A percentile compares a stretch with the other conserved stretches of the same genome.
phyloP scores from a whole-genome alignment of 2,113 vertebrate genomes.

The Chroicocephalus ridibundus region DNA sequence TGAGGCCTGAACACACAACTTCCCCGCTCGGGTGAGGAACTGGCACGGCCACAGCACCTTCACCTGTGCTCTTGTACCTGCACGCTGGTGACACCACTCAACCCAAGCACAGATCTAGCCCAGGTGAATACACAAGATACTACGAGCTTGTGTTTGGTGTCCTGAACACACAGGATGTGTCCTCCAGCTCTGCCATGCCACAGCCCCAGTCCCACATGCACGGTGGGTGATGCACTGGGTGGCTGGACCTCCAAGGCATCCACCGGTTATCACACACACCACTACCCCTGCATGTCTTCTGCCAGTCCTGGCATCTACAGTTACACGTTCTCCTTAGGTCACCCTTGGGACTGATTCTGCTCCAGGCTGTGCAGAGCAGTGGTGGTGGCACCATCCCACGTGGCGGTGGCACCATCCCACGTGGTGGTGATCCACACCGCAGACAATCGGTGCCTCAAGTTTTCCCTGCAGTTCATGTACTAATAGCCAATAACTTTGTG shows the following conservation, averaged over 20 bases:
- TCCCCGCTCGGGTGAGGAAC: not conserved
- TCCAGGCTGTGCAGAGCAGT: accelerated
- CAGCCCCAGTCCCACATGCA: not conserved
- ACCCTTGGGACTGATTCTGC: not conserved
- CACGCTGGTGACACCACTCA: not conserved
- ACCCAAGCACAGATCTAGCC: not conserved
- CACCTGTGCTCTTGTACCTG: not conserved
- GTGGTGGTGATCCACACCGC: not conserved
- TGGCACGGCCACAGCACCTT: accelerated
- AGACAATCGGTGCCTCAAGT: accelerated
- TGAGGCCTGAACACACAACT: not conserved
- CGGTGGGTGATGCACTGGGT: not conserved
- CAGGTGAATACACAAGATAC: accelerated
- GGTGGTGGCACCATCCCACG: not conserved
- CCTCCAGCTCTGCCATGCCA: not conserved
- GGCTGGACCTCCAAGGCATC: not conserved
- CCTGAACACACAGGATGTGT: not conserved
- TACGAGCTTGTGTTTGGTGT: not conserved
- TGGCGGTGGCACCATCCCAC: not conserved
- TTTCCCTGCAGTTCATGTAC: not conserved
- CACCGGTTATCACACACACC: not conserved
- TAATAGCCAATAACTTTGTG: not conserved
- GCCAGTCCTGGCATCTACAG: not conserved
- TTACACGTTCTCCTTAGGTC: not conserved
- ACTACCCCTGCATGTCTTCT: not conserved